Evolutionary conservation across 2,113 vertebrate species (phyloP).

Genomic region (Cyanocitta stelleri): DNA sequence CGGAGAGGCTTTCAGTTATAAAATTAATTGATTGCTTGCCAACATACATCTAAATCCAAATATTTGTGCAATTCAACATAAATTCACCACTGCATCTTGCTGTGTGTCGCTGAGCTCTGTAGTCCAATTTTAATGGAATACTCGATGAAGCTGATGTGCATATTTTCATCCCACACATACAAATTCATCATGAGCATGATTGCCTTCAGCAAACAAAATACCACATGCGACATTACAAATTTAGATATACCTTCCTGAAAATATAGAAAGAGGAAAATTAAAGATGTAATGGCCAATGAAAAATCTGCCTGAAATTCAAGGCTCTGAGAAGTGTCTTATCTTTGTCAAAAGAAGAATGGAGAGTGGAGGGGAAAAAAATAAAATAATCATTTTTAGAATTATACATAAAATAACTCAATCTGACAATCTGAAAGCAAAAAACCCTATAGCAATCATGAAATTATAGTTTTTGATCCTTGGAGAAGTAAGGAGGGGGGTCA

Average conservation of each 20-base stretch:
- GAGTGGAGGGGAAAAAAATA: neutral
- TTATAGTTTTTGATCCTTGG: neutral
- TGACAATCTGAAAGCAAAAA: neutral
- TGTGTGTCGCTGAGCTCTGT: neutral
- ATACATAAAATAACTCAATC: neutral
- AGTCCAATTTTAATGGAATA: constrained; percentile 26
- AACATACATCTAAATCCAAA: constrained; percentile 4
- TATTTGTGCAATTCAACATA: neutral
- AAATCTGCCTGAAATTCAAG: neutral
- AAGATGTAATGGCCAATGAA: neutral
- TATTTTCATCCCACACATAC: constrained; percentile 25
- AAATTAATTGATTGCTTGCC: constrained; percentile 11
- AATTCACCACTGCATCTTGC: neutral
- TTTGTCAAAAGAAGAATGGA: neutral
- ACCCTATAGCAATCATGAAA: neutral
- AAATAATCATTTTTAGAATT: neutral
- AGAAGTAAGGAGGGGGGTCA: neutral
- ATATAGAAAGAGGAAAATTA: neutral
- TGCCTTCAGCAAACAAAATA: constrained; percentile 31
- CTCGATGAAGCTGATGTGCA: constrained; percentile 2
- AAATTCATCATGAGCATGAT: constrained; percentile 23
- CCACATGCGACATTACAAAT: neutral
- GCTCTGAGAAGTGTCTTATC: neutral
- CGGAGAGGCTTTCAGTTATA: neutral
- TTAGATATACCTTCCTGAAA: neutral